phyloP scores from a whole-genome alignment of 2,888 invertebrate genomes.

The Vanessa cardui region DNA sequence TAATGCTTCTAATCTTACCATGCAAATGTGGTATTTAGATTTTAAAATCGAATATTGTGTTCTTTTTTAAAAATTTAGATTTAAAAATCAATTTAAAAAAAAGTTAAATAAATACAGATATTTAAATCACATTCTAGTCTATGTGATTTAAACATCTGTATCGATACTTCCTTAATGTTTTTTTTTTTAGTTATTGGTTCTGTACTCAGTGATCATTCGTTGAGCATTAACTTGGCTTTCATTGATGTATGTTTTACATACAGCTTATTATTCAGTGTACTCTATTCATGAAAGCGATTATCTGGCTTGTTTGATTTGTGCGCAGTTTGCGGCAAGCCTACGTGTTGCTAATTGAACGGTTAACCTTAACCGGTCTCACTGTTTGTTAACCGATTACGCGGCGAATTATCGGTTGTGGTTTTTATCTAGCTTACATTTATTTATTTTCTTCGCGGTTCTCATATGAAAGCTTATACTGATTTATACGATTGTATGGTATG shows the following conservation, averaged over 20 bases:
- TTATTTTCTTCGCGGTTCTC: background rate
- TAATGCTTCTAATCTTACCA: background rate
- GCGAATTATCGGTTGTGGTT: constrained; percentile 19
- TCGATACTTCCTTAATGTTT: no score
- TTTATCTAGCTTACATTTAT: constrained; percentile 19
- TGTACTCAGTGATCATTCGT: background rate
- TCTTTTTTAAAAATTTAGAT: no score
- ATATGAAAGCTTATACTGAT: constrained; percentile 3
- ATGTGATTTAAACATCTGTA: no score
- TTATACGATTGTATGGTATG: background rate
- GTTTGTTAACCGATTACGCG: constrained; percentile 61
- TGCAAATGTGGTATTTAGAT: background rate
- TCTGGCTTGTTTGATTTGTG: constrained; percentile 41
- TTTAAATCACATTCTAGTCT: no score
- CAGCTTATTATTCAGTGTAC: background rate
- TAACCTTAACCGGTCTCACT: constrained; percentile 54
- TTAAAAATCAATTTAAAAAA: no score
- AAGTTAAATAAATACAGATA: no score
- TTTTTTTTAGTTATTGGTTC: no score
- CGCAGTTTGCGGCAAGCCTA: constrained; percentile 56
- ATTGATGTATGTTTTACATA: constrained; percentile 38
- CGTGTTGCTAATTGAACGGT: constrained; percentile 75
- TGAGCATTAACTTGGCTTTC: constrained; percentile 45
- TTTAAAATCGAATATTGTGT: background rate
- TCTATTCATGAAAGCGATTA: constrained; percentile 9